Evolutionary conservation across 2,113 vertebrate genomes (phyloP).

Genomic region (Cromileptes altivelis): DNA sequence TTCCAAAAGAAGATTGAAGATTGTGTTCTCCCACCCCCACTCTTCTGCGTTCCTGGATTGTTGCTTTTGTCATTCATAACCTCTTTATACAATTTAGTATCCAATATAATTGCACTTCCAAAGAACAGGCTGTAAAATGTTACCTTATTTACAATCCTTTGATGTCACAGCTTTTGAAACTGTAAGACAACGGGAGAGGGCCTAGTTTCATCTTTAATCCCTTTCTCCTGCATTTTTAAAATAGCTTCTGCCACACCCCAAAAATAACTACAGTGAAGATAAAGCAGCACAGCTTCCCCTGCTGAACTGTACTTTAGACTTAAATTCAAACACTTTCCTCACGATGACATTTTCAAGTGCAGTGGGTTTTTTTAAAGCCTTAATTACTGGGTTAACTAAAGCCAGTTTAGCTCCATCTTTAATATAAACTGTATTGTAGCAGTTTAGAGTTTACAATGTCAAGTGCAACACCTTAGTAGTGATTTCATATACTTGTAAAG

Average conservation of each 20-base stretch:
- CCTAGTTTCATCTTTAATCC: neutral
- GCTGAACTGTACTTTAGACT: constrained; percentile 10
- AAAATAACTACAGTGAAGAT: constrained; percentile 21
- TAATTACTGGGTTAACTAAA: constrained; percentile 11
- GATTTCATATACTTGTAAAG: constrained; percentile 35
- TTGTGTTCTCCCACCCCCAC: neutral
- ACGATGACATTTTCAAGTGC: neutral
- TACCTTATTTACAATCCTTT: constrained; percentile 15
- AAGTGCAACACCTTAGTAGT: constrained; percentile 9
- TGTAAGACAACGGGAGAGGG: constrained; percentile 11
- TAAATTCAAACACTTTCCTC: constrained; percentile 2
- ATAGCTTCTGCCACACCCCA: constrained; percentile 6
- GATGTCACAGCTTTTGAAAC: constrained; percentile 22
- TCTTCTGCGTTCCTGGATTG: constrained; percentile 6
- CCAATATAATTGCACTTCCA: constrained; percentile 21
- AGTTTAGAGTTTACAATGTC: constrained; percentile 20
- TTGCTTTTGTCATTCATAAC: constrained; percentile 5
- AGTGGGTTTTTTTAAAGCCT: neutral
- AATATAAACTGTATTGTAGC: neutral
- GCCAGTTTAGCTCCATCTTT: neutral
- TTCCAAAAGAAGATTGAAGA: too few relatives aligned
- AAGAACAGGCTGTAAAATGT: constrained; percentile 14
- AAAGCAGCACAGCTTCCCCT: neutral
- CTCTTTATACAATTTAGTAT: neutral
- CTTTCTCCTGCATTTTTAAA: constrained; percentile 17